phyloP scores from a whole-genome alignment of 1,140 invertebrate species.

The Diplogasteroides magnus region DNA sequence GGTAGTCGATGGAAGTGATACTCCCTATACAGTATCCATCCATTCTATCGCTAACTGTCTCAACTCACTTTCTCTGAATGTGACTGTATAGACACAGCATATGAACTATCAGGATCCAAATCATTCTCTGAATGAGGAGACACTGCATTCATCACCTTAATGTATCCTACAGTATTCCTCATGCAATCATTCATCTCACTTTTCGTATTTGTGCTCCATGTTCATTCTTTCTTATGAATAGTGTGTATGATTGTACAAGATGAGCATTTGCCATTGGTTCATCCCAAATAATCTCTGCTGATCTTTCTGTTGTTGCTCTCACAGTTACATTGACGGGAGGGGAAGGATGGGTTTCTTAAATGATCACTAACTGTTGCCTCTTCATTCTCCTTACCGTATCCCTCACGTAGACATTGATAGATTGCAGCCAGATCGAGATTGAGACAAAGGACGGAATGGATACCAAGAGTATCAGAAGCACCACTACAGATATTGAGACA shows the following conservation, averaged over 20 bases:
- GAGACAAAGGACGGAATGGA: conserved; percentile 27
- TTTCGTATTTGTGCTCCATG: conserved; percentile 17
- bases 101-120: conserved; percentile 25
- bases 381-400: conserved; percentile 11
- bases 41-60: too few species aligned
- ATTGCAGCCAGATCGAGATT: conserved; percentile 25
- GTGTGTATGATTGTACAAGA: conserved; percentile 21
- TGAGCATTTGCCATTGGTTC: conserved; percentile 23
- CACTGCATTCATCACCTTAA: conserved; percentile 13
- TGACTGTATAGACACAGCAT: conserved; percentile 19
- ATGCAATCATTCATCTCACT: not conserved
- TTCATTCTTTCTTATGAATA: conserved; percentile 26
- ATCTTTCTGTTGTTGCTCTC: conserved; percentile 8
- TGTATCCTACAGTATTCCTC: not conserved
- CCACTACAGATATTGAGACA: conserved; percentile 24
- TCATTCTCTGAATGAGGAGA: conserved; percentile 17
- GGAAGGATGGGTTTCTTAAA: conserved; percentile 25
- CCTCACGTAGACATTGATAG: conserved; percentile 27
- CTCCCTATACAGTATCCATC: conserved; percentile 11
- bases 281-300: conserved; percentile 15
- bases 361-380: not conserved
- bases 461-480: conserved; percentile 14
- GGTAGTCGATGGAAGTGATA: conserved; percentile 25
- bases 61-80: conserved; percentile 5
- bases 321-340: conserved; percentile 25